Evolutionary conservation across 2,797 vertebrate species (phyloP).

Genomic region (Hoplostethus atlanticus): DNA sequence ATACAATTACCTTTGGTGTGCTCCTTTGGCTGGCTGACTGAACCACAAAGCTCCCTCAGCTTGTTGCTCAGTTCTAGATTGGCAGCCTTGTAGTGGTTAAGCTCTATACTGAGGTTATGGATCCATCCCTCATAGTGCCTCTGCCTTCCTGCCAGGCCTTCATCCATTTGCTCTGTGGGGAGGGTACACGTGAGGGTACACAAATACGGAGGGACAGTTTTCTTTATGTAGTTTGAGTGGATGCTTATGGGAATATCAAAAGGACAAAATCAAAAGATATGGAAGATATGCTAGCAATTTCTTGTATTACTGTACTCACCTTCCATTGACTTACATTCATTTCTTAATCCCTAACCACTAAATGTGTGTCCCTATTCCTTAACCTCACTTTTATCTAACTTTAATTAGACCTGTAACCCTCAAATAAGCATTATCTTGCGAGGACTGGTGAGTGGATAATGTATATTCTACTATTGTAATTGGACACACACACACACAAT

Average conservation of each 20-base stretch:
- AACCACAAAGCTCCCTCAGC: conserved; percentile 79
- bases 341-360: neutral
- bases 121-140: conserved; percentile 93
- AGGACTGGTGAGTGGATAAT: too few relatives aligned
- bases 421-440: too few relatives aligned
- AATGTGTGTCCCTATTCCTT: neutral
- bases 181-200: neutral
- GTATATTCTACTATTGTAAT: neutral
- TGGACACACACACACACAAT: conserved; percentile 5
- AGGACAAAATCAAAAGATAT: neutral
- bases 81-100: conserved; percentile 87
- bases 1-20: conserved; percentile 64
- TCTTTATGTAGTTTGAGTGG: neutral
- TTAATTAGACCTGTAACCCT: too few relatives aligned
- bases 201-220: neutral
- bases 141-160: conserved; percentile 91
- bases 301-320: too few relatives aligned
- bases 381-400: neutral
- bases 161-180: conserved; percentile 91
- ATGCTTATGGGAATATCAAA: neutral
- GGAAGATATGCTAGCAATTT: neutral
- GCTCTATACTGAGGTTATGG: conserved; percentile 91
- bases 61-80: conserved; percentile 92
- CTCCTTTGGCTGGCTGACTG: conserved; percentile 60
- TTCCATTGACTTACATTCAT: too few relatives aligned